Evolutionary conservation across 2,888 invertebrate species (phyloP).

Genomic region (Eupithecia exiguata): DNA sequence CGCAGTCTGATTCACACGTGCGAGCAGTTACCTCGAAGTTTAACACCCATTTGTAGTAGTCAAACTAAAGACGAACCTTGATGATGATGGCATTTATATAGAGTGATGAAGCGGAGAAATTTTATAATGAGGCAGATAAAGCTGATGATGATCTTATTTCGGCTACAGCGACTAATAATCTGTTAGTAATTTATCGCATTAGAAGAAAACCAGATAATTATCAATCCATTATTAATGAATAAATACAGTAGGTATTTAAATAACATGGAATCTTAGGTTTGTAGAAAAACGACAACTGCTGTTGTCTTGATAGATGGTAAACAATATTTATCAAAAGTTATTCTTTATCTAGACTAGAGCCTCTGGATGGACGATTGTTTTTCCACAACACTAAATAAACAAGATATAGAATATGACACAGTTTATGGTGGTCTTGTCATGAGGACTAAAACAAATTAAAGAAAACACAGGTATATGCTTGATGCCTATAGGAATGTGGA

Average conservation of each 20-base stretch:
- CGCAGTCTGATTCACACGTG: slow-evolving; percentile 78
- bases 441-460: not conserved
- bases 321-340: not conserved
- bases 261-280: not conserved
- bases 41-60: slow-evolving; percentile 10
- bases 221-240: not conserved
- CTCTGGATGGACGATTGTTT: not conserved
- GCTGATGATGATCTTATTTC: not conserved
- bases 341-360: not conserved
- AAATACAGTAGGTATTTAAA: too few relatives aligned
- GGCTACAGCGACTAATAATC: not conserved
- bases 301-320: not conserved
- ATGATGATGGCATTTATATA: not conserved
- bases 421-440: not conserved
- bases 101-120: too few relatives aligned
- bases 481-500: not conserved
- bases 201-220: not conserved
- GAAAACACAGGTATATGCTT: not conserved
- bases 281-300: not conserved
- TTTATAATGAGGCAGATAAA: not conserved
- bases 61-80: not conserved
- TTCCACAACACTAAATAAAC: not conserved
- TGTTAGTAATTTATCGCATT: not conserved
- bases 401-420: not conserved
- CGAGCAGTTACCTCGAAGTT: slow-evolving; percentile 43